phyloP scores from a whole-genome alignment of 2,797 vertebrate genomes.

The Pantherophis vulpinus region DNA sequence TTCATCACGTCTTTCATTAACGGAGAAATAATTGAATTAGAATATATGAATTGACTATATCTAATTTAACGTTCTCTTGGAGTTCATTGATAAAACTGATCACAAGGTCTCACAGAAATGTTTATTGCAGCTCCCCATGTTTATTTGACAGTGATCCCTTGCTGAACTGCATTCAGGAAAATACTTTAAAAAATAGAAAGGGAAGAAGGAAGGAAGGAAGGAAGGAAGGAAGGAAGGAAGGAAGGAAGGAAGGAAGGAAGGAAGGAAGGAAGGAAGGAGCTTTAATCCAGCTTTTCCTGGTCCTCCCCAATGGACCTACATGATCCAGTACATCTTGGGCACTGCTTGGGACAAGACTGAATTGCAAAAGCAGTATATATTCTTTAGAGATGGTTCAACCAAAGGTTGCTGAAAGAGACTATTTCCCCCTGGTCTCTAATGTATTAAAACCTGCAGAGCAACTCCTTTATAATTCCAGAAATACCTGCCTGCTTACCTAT shows the following conservation, averaged over 20 bases:
- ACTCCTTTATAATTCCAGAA: neutral
- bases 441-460: neutral
- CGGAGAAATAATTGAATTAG: slow-evolving; percentile 37
- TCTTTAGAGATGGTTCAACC: neutral
- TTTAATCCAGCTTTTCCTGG: neutral
- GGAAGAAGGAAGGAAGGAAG: neutral
- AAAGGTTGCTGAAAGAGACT: neutral
- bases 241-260: no score
- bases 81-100: slow-evolving; percentile 7
- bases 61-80: neutral
- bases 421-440: neutral
- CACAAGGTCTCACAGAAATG: neutral
- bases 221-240: no score
- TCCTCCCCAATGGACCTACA: neutral
- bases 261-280: no score
- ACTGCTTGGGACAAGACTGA: neutral
- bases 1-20: slow-evolving; percentile 29
- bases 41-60: neutral
- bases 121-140: neutral
- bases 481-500: slow-evolving; percentile 2
- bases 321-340: neutral
- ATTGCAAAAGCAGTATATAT: neutral
- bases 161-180: neutral
- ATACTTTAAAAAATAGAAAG: neutral
- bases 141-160: neutral